A percentile compares a stretch with the other conserved stretches of the same genome.
Evolutionary conservation across 2,888 invertebrate species (phyloP).

Genomic region (Hesperia comma): DNA sequence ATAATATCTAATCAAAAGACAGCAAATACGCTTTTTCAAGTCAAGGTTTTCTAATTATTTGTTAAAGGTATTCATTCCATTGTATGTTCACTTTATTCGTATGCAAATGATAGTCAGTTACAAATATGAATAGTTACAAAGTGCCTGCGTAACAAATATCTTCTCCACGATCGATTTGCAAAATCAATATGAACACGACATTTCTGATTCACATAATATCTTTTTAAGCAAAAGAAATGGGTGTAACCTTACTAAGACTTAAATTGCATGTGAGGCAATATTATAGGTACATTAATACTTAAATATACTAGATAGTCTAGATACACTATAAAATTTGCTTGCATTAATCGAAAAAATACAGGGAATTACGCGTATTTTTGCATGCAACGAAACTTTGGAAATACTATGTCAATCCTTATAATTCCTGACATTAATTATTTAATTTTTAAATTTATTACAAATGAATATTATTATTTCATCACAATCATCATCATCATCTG

Average conservation of each 20-base stretch:
- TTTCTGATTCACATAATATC: too few relatives aligned
- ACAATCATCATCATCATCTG: too few relatives aligned
- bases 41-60: conserved; percentile 11
- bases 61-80: conserved; percentile 8
- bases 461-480: too few relatives aligned
- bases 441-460: too few relatives aligned
- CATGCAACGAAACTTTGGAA: not conserved
- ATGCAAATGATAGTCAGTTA: conserved; percentile 8
- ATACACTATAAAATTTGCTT: not conserved
- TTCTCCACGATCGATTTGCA: too few relatives aligned
- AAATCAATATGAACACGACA: too few relatives aligned
- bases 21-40: not conserved
- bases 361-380: not conserved
- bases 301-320: not conserved
- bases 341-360: not conserved
- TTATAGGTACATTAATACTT: not conserved
- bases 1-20: not conserved
- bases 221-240: too few relatives aligned
- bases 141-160: too few relatives aligned
- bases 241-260: not conserved
- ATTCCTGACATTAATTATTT: not conserved
- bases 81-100: conserved; percentile 13
- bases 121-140: not conserved
- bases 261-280: not conserved
- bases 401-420: not conserved